Evolutionary conservation across 2,888 invertebrate genomes (phyloP).

Genomic region (Sarcophaga caerulescens): DNA sequence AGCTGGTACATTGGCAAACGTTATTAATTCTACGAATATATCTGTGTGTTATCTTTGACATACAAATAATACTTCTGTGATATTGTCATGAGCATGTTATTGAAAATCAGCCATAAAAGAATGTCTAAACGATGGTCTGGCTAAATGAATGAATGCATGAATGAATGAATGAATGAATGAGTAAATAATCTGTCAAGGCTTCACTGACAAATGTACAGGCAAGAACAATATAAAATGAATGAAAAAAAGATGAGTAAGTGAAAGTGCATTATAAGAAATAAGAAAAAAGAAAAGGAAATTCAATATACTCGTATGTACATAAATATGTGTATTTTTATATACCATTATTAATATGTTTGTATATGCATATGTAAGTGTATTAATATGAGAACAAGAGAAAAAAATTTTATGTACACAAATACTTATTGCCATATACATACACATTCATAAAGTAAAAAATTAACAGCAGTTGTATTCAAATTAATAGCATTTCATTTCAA

Average conservation of each 20-base stretch:
- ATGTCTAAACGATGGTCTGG: neutral
- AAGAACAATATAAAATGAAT: slow-evolving; percentile 26
- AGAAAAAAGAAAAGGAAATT: neutral
- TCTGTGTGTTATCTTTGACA: neutral
- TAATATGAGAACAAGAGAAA: slow-evolving; percentile 8
- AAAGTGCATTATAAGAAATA: slow-evolving; percentile 43
- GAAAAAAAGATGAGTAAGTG: slow-evolving; percentile 42
- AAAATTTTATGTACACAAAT: neutral
- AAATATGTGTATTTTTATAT: too few relatives aligned
- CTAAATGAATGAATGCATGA: slow-evolving; percentile 3
- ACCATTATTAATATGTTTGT: neutral
- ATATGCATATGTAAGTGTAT: slow-evolving; percentile 1
- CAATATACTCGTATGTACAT: too few relatives aligned
- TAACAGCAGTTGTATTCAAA: too few relatives aligned
- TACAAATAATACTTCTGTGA: neutral
- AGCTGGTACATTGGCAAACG: too few relatives aligned
- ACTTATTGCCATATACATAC: neutral
- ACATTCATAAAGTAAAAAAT: neutral
- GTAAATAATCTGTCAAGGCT: slow-evolving; percentile 43
- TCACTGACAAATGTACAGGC: slow-evolving; percentile 9
- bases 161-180: slow-evolving; percentile 14
- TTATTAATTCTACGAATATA: neutral
- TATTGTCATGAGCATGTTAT: neutral
- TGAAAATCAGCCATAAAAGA: neutral
- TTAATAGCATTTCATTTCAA: too few relatives aligned